Base-by-base conservation (phyloP, 2,113 vertebrate genomes). In the pig (Sus scrofa) region DNA sequence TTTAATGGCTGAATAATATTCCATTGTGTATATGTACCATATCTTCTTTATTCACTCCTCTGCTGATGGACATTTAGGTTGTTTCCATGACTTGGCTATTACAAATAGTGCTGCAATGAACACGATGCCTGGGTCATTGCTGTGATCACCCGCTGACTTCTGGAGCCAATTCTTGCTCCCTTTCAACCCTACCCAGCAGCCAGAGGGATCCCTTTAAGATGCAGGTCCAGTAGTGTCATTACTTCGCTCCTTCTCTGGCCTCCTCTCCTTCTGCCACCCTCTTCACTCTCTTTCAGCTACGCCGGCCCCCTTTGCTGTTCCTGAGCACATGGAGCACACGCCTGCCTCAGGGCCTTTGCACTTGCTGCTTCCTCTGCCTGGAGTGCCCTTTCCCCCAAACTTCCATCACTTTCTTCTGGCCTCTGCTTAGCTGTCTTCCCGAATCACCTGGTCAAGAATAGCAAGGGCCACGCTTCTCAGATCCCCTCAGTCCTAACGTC, bases 221-320 rank as follows among this genome's bases (percentile, higher is more conserved):
- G 4, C 34, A 30, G 2, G 9, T 34, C 58, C n/a, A 14, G 30
- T 27, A 0, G 0, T 7, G 8, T n/a, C 1, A 22, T 13, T 20
- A 24, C 74, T 58, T 19, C 22, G 54, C 34, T 74, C 19, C 39
- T 74, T 32, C 5, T 54, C 77, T 60, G 37, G 15, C 4, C 12
- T 68, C 27, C 1, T 50, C 34, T 68, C n/a, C 63, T 60, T 30
- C 71, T 9, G 5, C 54, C 77, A 56, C 7, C 52, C 20, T 13
- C 11, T 20, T 44, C 27, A 52, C 14, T 60, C 4, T 70, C 0
- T 67, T 24, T 65, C 15, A 16, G 34, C 58, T 13, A 3, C 58
- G 4, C 39, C 20, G 56, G 11, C 15, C 44, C 75, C 37, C 39
- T 63, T 63, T 56, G 27, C 34, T 56, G 13, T 15, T 37, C 9